phyloP scores from a whole-genome alignment of 2,888 invertebrate genomes.

The Mythimna vitellina region DNA sequence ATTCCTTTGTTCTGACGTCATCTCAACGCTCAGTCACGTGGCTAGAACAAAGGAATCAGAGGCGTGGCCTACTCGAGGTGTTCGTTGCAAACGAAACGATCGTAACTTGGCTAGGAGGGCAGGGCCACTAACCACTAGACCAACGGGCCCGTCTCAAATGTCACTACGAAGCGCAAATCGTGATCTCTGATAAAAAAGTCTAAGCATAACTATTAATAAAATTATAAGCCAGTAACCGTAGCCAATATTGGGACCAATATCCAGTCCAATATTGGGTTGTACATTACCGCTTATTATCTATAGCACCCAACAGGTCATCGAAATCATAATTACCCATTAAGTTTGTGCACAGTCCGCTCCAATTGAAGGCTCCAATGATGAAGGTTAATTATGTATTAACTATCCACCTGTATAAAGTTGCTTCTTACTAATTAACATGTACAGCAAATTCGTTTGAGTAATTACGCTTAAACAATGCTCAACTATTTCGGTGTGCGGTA shows the following conservation, averaged over 20 bases:
- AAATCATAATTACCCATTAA: constrained; percentile 46
- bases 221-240: background rate
- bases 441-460: constrained; percentile 21
- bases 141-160: background rate
- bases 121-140: no score
- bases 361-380: constrained; percentile 20
- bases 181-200: no score
- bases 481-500: constrained; percentile 4
- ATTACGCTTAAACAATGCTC: constrained; percentile 6
- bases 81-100: no score
- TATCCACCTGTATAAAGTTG: constrained; percentile 14
- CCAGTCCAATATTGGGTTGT: constrained; percentile 1
- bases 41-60: no score
- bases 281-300: constrained; percentile 14
- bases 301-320: constrained; percentile 8
- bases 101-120: no score
- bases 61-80: no score
- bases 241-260: constrained; percentile 22
- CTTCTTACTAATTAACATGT: constrained; percentile 22
- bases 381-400: constrained; percentile 40
- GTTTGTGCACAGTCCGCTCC: constrained; percentile 27
- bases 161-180: background rate
- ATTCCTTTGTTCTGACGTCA: no score
- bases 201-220: background rate
- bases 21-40: no score